Conservation (phyloP, 1,140 invertebrate species). For the Drosophila equinoxialis region DNA sequence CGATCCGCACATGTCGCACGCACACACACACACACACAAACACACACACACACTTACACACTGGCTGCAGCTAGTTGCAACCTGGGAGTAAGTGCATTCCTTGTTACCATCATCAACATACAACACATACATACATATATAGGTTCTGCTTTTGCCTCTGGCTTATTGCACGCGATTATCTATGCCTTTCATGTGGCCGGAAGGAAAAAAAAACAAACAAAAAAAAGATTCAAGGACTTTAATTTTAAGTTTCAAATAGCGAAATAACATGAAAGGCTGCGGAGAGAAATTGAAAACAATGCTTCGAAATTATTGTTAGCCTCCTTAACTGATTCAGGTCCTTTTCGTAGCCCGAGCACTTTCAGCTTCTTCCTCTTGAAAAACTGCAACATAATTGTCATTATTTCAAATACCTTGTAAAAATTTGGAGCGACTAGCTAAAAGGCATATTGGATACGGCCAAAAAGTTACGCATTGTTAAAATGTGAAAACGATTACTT, state of each 20-base stretch:
- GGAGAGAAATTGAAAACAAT: background rate
- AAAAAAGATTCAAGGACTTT: conserved; percentile 32
- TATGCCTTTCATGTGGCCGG: conserved; percentile 15
- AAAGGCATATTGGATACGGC: background rate
- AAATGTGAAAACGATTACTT: too few species aligned
- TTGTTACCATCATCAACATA: background rate
- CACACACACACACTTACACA: background rate
- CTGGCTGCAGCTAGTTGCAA: conserved; percentile 7
- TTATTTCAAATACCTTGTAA: conserved; percentile 1
- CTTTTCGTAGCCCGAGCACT: background rate
- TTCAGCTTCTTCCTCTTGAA: background rate
- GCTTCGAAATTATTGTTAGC: conserved; percentile 15
- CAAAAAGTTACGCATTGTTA: too few species aligned
- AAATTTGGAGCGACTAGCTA: background rate
- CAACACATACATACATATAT: background rate
- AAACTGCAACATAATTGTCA: conserved; percentile 29
- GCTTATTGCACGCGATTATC: conserved; percentile 49
- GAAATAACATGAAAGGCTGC: conserved; percentile 37
- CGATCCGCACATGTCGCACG: conserved; percentile 50
- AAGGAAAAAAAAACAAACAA: too few species aligned
- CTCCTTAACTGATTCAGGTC: background rate
- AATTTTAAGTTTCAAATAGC: conserved; percentile 44
- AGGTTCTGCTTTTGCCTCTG: background rate
- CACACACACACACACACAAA: conserved; percentile 13
- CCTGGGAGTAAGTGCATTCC: conserved; percentile 29